Percentiles rank a stretch among this genome's conserved stretches.
Conservation (phyloP, 2,888 invertebrate species). For the Zonitis immaculata region DNA sequence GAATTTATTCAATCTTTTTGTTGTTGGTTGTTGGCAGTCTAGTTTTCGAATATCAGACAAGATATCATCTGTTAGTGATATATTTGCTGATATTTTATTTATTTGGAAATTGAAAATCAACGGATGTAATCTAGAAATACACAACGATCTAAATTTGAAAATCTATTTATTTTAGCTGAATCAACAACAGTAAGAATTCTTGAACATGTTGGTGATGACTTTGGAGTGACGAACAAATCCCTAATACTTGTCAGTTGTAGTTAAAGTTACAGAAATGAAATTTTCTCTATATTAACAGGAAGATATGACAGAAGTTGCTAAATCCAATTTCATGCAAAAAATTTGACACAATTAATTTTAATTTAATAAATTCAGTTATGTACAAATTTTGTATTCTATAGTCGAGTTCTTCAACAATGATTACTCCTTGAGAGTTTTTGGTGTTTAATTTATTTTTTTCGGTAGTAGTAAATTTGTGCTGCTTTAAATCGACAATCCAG, state of each 20-base stretch:
- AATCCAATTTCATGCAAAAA: too few relatives aligned
- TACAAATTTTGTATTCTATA: too few relatives aligned
- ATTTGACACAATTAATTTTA: not conserved
- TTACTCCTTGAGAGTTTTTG: too few relatives aligned
- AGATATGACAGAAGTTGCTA: not conserved
- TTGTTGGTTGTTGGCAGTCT: not conserved
- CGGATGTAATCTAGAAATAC: not conserved
- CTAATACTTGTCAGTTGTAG: not conserved
- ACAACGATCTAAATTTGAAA: not conserved
- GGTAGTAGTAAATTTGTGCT: too few relatives aligned
- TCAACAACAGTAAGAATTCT: not conserved
- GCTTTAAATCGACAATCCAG: too few relatives aligned
- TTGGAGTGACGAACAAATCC: too few relatives aligned
- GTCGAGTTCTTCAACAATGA: too few relatives aligned
- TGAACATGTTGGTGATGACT: not conserved
- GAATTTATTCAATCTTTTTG: too few relatives aligned
- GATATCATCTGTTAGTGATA: not conserved
- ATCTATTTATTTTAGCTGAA: constrained; percentile 1
- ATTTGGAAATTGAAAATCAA: not conserved
- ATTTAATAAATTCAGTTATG: too few relatives aligned
- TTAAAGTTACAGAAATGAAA: not conserved
- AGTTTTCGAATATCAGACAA: not conserved
- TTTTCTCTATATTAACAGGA: not conserved
- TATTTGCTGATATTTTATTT: not conserved
- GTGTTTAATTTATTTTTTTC: too few relatives aligned